phyloP scores from a whole-genome alignment of 2,113 vertebrate species.

The Strix uralensis region DNA sequence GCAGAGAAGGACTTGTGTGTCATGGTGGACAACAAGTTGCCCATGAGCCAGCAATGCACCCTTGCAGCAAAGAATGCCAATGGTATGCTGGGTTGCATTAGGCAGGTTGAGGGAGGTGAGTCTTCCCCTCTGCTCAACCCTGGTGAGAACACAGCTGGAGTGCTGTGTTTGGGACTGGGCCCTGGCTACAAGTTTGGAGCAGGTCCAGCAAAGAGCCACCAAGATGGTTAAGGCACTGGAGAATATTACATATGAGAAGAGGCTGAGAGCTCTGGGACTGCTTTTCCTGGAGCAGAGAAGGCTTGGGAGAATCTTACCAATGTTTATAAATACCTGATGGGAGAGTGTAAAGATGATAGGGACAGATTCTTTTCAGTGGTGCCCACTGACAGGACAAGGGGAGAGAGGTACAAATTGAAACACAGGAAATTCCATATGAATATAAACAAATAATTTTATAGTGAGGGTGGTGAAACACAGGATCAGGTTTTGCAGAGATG shows the following conservation, averaged over 20 bases:
- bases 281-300: neutral
- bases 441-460: neutral
- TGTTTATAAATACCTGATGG: neutral
- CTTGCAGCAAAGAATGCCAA: neutral
- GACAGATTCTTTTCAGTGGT: neutral
- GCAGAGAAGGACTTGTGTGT: neutral
- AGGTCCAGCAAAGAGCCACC: neutral
- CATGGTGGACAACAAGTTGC: neutral
- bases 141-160: neutral
- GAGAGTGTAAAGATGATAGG: neutral
- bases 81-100: neutral
- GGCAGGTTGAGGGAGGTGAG: neutral
- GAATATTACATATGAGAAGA: neutral
- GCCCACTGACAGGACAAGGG: neutral
- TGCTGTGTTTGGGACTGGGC: neutral
- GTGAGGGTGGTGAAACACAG: neutral
- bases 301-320: neutral
- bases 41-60: accelerated
- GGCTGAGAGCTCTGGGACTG: neutral
- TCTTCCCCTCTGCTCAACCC: neutral
- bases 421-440: neutral
- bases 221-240: neutral
- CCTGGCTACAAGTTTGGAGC: neutral
- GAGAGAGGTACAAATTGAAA: neutral
- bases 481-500: neutral